Percentiles rank a stretch among this genome's conserved stretches.
Evolutionary conservation across 2,888 invertebrate species (phyloP).

Genomic region (Caenorhabditis japonica): DNA sequence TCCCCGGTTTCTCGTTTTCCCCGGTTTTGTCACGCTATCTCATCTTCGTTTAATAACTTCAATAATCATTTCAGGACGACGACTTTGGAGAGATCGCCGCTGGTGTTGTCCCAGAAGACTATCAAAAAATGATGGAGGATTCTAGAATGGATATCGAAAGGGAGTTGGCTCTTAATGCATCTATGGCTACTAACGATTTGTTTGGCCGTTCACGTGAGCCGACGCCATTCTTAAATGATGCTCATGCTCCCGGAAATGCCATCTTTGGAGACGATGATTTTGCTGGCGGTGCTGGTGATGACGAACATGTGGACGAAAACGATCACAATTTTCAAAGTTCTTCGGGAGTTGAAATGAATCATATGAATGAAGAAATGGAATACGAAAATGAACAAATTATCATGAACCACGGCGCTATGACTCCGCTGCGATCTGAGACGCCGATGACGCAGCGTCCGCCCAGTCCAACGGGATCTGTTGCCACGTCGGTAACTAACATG

Average conservation of each 20-base stretch:
- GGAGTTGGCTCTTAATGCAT: neutral
- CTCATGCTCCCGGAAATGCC: conserved; percentile 44
- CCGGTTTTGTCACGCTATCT: no score
- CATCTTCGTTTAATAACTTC: no score
- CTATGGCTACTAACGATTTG: conserved; percentile 24
- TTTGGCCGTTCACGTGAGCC: conserved; percentile 51
- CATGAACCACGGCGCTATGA: conserved; percentile 1
- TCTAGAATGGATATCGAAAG: conserved; percentile 84
- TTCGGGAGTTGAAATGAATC: conserved; percentile 10
- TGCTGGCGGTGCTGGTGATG: conserved; percentile 4
- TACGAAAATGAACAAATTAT: conserved; percentile 1
- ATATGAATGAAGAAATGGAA: conserved; percentile 31
- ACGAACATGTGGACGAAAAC: conserved; percentile 27
- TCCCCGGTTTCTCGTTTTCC: no score
- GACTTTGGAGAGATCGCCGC: conserved; percentile 74
- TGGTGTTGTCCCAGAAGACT: conserved; percentile 75
- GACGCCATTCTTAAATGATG: conserved; percentile 57
- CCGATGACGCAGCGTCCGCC: conserved; percentile 10
- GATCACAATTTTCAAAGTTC: conserved; percentile 17
- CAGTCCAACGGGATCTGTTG: conserved; percentile 22
- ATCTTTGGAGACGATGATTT: conserved; percentile 56
- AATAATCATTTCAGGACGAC: conserved; percentile 75
- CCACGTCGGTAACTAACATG: conserved; percentile 1
- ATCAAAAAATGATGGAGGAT: conserved; percentile 61
- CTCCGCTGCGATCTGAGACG: conserved; percentile 21